Evolutionary conservation across 2,113 vertebrate genomes (phyloP).

Genomic region (Gorilla gorilla): DNA sequence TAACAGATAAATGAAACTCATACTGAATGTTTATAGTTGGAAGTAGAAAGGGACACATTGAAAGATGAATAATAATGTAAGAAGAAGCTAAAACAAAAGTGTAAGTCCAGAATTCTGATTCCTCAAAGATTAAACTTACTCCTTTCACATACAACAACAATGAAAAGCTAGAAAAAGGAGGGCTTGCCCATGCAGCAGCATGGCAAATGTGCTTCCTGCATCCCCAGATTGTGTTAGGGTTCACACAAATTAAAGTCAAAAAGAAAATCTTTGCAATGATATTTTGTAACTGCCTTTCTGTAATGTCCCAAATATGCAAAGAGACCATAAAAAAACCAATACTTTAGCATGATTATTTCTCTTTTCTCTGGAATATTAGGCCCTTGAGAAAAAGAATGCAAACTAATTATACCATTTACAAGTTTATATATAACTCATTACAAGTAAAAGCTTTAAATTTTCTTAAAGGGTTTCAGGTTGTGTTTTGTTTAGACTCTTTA

Average conservation of each 20-base stretch:
- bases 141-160: neutral
- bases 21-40: neutral
- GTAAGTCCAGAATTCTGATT: neutral
- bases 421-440: neutral
- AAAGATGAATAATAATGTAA: neutral
- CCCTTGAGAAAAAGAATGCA: slow-evolving; percentile 60
- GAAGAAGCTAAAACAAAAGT: neutral
- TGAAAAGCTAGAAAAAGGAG: neutral
- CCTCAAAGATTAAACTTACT: neutral
- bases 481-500: slow-evolving; percentile 34
- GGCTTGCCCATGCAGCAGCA: neutral
- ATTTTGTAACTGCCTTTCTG: slow-evolving; percentile 31
- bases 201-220: neutral
- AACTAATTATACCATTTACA: slow-evolving; percentile 51
- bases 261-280: slow-evolving; percentile 4
- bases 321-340: slow-evolving; percentile 37
- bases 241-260: neutral
- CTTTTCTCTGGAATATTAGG: slow-evolving; percentile 58
- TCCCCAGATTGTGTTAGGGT: neutral
- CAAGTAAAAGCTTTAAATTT: neutral
- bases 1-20: neutral
- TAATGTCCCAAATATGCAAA: slow-evolving; percentile 13
- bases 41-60: neutral
- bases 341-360: slow-evolving; percentile 30
- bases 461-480: slow-evolving; percentile 50